Percentiles rank a stretch among this genome's conserved stretches.
Evolutionary conservation across 2,888 invertebrate species (phyloP).

Genomic region (Nephrotoma guestfalica): DNA sequence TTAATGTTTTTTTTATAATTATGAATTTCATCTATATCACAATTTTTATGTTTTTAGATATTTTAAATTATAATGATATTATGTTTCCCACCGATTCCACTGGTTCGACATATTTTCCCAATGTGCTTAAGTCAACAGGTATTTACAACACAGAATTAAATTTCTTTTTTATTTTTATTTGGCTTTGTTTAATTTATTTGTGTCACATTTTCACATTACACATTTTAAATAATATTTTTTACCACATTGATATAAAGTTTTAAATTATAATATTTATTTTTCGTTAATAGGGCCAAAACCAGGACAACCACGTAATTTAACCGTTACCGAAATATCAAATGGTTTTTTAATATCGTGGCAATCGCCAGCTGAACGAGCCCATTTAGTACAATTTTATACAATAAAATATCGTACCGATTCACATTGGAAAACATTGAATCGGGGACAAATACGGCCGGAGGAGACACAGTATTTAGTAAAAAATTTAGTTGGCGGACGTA

Average conservation of each 20-base stretch:
- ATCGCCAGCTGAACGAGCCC: conserved; percentile 64
- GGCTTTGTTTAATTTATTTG: not conserved
- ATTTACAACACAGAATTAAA: conserved; percentile 16
- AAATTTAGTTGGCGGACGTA: conserved; percentile 79
- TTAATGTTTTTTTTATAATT: conserved; percentile 30
- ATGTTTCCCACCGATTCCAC: conserved; percentile 62
- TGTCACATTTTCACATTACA: not conserved
- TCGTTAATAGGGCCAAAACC: conserved; percentile 67
- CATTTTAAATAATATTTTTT: not conserved
- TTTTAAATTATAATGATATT: conserved; percentile 56
- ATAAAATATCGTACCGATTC: conserved; percentile 86
- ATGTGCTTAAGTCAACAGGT: conserved; percentile 58
- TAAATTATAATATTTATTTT: not conserved
- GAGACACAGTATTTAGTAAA: conserved; percentile 86
- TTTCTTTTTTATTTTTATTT: conserved; percentile 13
- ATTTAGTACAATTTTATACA: conserved; percentile 75
- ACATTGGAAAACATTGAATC: conserved; percentile 76
- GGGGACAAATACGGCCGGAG: conserved; percentile 76
- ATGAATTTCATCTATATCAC: conserved; percentile 18
- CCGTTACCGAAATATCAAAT: conserved; percentile 76
- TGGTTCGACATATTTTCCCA: conserved; percentile 54
- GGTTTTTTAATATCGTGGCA: conserved; percentile 87
- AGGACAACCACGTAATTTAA: conserved; percentile 78
- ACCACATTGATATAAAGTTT: not conserved
- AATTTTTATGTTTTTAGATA: conserved; percentile 33